Conservation (phyloP, 2,797 vertebrate species). For the Furcifer pardalis region DNA sequence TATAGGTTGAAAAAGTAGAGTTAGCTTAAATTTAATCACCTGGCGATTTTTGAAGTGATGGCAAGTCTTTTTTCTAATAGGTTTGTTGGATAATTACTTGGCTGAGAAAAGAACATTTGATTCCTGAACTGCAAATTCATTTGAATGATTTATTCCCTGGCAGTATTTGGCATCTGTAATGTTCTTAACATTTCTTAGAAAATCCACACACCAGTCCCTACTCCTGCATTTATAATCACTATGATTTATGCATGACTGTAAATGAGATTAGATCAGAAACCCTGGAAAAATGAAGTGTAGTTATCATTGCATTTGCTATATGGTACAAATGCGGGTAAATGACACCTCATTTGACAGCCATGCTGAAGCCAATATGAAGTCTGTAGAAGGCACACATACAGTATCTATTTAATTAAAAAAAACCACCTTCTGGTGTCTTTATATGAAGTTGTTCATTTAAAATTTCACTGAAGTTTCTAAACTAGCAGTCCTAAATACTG, state of each 20-base stretch:
- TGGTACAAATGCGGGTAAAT: slow-evolving; percentile 36
- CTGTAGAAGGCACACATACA: slow-evolving; percentile 17
- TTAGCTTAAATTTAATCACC: slow-evolving; percentile 1
- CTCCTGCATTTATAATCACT: slow-evolving; percentile 60
- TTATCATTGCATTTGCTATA: neutral
- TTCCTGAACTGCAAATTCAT: slow-evolving; percentile 39
- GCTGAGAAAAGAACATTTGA: slow-evolving; percentile 16
- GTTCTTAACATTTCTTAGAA: slow-evolving; percentile 41
- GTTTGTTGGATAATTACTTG: slow-evolving; percentile 7
- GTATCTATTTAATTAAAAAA: neutral
- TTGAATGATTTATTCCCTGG: slow-evolving; percentile 21
- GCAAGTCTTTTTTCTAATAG: neutral
- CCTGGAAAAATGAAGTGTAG: slow-evolving; percentile 20
- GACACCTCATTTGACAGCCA: slow-evolving; percentile 34
- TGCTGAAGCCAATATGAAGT: neutral
- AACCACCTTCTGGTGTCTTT: neutral
- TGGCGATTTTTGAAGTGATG: neutral
- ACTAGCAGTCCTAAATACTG: neutral
- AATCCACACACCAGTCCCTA: slow-evolving; percentile 36
- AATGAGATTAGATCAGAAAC: slow-evolving; percentile 55
- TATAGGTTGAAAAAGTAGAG: neutral
- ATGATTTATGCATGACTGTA: slow-evolving; percentile 57
- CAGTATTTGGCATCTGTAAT: neutral
- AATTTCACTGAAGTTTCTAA: neutral
- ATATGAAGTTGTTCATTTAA: slow-evolving; percentile 26